A percentile compares a stretch with the other conserved stretches of the same genome.
Conservation (phyloP, 2,888 invertebrate genomes). For the Julus scandinavius region DNA sequence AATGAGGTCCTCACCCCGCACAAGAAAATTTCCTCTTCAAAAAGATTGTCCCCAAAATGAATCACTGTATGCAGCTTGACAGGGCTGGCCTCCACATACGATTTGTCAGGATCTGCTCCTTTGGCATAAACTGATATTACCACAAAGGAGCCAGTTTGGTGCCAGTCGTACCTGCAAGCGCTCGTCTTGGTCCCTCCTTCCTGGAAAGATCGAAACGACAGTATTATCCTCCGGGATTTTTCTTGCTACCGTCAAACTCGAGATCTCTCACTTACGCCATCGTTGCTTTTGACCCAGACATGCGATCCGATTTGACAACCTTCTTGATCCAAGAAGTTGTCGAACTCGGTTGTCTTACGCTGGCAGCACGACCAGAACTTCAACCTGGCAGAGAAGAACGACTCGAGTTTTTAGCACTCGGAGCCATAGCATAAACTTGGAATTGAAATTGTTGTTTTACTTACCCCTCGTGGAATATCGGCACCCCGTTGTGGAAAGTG, state of each 20-base stretch:
- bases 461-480: constrained; percentile 93
- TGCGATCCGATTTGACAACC: constrained; percentile 90
- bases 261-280: constrained; percentile 57
- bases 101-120: constrained; percentile 81
- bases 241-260: background rate
- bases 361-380: constrained; percentile 98
- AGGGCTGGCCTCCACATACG: constrained; percentile 83
- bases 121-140: constrained; percentile 92
- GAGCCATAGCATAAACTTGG: background rate
- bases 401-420: background rate
- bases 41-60: constrained; percentile 82
- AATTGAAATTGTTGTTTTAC: background rate
- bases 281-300: constrained; percentile 81
- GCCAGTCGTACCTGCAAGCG: constrained; percentile 90
- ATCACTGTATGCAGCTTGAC: constrained; percentile 80
- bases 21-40: constrained; percentile 81
- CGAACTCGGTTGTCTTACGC: constrained; percentile 92
- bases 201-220: constrained; percentile 51
- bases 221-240: background rate
- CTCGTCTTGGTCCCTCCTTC: constrained; percentile 56
- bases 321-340: constrained; percentile 87
- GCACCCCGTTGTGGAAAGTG: constrained; percentile 85
- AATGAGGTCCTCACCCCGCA: constrained; percentile 73
- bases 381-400: constrained; percentile 67
- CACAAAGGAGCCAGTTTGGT: constrained; percentile 87